These are phyloP conservation scores for Cyaniris semiargus DNA, from an alignment of 2,888 invertebrate genomes.

Conservation along the genomic window DNA sequence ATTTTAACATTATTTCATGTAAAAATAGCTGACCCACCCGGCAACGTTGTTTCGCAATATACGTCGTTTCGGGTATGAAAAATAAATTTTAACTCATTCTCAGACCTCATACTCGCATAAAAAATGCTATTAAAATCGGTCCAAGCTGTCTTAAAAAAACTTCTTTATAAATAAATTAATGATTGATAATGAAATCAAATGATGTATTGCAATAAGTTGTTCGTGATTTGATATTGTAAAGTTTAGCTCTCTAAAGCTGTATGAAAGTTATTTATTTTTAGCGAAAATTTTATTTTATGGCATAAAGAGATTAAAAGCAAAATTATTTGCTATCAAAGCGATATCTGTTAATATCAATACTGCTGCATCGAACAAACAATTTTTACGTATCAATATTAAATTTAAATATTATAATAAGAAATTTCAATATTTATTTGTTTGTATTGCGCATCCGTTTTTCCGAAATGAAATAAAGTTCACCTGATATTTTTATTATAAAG, in stretches of 20 bases:
- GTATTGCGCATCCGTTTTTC: background rate
- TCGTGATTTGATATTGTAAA: too few relatives aligned
- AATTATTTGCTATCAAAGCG: background rate
- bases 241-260: background rate
- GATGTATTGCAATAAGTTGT: too few relatives aligned
- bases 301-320: background rate
- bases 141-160: background rate
- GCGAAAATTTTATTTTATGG: background rate
- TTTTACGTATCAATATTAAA: background rate
- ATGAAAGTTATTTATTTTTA: background rate
- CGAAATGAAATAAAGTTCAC: background rate
- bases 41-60: too few relatives aligned
- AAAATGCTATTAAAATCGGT: background rate
- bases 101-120: too few relatives aligned
- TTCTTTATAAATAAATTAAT: too few relatives aligned
- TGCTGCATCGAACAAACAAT: slow-evolving; percentile 36
- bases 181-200: too few relatives aligned
- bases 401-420: background rate
- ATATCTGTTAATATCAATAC: background rate
- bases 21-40: background rate
- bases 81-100: too few relatives aligned
- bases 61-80: too few relatives aligned
- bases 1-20: slow-evolving; percentile 46
- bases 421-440: background rate
- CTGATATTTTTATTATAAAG: background rate